These are phyloP conservation scores for Thyatira batis DNA, from an alignment of 2,888 invertebrate genomes.

Conservation along the genomic window DNA sequence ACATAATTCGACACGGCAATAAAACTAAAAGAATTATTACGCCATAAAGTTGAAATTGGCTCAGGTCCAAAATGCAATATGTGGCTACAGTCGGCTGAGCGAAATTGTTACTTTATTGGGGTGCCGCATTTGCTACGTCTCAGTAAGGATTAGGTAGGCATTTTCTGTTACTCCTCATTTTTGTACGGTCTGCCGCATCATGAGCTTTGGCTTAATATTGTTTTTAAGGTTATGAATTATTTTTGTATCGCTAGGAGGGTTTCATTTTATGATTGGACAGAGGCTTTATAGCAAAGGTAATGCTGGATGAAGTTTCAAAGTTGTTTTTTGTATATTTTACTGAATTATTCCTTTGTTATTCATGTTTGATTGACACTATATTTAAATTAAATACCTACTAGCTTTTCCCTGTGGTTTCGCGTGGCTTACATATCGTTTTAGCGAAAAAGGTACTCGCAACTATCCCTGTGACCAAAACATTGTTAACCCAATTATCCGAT, in stretches of 20 bases:
- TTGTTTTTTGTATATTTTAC: too few species aligned
- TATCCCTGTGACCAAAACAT: too few species aligned
- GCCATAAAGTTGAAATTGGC: constrained; percentile 55
- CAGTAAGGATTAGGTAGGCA: constrained; percentile 2
- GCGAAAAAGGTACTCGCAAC: too few species aligned
- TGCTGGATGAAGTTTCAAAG: too few species aligned
- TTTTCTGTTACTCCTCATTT: neutral
- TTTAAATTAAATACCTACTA: too few species aligned
- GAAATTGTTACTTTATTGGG: constrained; percentile 33
- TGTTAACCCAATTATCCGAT: too few species aligned
- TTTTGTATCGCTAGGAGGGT: neutral
- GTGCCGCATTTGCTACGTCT: constrained; percentile 10
- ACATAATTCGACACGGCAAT: constrained; percentile 41
- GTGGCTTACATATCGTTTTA: too few species aligned
- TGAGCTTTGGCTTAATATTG: neutral
- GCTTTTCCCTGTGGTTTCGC: too few species aligned
- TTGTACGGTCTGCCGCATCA: neutral
- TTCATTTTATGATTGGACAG: neutral
- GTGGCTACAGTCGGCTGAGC: constrained; percentile 27
- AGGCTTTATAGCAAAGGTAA: too few species aligned
- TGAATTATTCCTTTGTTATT: too few species aligned
- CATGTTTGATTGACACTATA: too few species aligned
- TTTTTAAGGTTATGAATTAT: neutral
- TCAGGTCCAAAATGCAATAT: constrained; percentile 50
- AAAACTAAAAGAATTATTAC: constrained; percentile 56